These are phyloP conservation scores for Corythornis vintsioides DNA, from an alignment of 2,113 vertebrate species.

Conservation along the genomic window DNA sequence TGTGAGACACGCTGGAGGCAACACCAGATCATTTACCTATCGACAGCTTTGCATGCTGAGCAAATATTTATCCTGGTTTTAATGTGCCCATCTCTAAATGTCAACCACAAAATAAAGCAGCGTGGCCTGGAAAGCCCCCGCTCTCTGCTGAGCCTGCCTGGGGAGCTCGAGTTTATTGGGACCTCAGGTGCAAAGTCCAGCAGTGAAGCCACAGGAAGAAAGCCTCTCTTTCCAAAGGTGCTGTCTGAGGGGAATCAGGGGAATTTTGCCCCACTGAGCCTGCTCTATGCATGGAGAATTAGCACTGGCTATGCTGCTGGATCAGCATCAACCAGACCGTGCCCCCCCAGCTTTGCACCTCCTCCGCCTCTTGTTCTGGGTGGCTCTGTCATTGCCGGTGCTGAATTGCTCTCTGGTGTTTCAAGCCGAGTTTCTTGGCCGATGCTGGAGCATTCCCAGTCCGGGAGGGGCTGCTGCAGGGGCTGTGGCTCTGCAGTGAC, in stretches of 20 bases:
- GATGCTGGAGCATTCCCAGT: background rate
- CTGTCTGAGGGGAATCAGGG: background rate
- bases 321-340: background rate
- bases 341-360: background rate
- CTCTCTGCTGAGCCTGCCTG: fast-evolving
- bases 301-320: background rate
- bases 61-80: conserved; percentile 10
- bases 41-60: background rate
- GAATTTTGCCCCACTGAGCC: background rate
- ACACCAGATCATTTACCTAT: background rate
- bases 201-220: background rate
- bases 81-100: background rate
- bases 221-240: background rate
- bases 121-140: background rate
- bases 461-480: background rate
- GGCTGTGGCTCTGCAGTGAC: background rate
- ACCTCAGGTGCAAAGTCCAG: fast-evolving
- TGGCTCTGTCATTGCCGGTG: background rate
- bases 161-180: background rate
- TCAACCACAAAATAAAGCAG: background rate
- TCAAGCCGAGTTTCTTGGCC: background rate
- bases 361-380: background rate
- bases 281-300: background rate
- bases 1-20: background rate
- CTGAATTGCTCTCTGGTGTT: background rate